Conservation (phyloP, 2,113 vertebrate species). For the Conger conger region DNA sequence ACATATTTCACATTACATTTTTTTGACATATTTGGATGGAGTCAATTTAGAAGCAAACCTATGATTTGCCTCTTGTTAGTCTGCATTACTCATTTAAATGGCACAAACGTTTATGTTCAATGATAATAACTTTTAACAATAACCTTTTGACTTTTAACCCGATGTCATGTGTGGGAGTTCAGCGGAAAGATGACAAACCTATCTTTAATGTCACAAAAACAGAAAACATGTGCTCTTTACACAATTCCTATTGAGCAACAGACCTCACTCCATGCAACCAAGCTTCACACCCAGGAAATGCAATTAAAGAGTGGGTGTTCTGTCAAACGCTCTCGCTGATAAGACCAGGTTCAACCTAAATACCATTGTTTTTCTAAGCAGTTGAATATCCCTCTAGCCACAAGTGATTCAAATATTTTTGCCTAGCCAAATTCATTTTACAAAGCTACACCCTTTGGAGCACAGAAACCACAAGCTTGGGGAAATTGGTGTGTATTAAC, state of each 20-base stretch:
- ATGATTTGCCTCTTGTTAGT: neutral
- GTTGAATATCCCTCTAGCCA: conserved; percentile 23
- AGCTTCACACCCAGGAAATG: conserved; percentile 26
- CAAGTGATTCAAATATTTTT: conserved; percentile 23
- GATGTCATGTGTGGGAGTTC: neutral
- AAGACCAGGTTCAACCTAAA: conserved; percentile 14
- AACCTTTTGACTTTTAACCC: neutral
- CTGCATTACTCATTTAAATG: neutral
- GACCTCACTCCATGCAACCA: neutral
- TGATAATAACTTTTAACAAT: too few relatives aligned
- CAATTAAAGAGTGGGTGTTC: conserved; percentile 32
- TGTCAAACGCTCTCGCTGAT: conserved; percentile 19
- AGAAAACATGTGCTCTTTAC: conserved; percentile 2
- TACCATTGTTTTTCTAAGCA: neutral
- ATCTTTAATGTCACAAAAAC: conserved; percentile 18
- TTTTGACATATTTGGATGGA: neutral
- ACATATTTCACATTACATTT: too few relatives aligned
- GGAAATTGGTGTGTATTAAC: too few relatives aligned
- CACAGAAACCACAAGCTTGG: neutral
- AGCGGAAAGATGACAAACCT: neutral
- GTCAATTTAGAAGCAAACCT: neutral
- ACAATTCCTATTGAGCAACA: conserved; percentile 30
- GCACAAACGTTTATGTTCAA: neutral
- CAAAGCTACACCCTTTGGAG: conserved; percentile 12
- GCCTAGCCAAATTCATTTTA: neutral